Conservation (phyloP, 2,113 vertebrate genomes). For the Gyps fulvus region DNA sequence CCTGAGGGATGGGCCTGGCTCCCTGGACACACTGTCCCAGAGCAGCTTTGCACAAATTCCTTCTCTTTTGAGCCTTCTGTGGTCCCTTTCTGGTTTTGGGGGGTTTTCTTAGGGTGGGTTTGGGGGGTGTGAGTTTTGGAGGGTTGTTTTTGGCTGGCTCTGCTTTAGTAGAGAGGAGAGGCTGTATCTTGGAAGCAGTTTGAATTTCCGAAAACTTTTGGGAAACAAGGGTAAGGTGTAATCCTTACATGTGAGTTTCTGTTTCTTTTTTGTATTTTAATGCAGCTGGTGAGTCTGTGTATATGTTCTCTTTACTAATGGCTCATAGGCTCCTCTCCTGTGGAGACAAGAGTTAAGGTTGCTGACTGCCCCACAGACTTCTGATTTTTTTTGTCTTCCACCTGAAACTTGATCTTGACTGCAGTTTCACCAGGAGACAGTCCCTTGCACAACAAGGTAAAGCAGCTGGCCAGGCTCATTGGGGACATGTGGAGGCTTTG, state of each 20-base stretch:
- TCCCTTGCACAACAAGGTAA: not conserved
- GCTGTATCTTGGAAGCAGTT: not conserved
- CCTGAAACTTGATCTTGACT: not conserved
- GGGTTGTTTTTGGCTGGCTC: not conserved
- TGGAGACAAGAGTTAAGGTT: not conserved
- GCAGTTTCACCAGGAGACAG: not conserved
- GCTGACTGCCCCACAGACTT: not conserved
- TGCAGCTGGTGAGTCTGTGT: not conserved
- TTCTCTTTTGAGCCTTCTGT: not conserved
- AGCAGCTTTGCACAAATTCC: not conserved
- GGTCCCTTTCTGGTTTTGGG: not conserved
- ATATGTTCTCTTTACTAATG: not conserved
- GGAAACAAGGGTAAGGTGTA: not conserved
- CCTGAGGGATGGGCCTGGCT: not conserved
- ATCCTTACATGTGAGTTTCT: not conserved
- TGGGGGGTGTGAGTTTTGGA: accelerated
- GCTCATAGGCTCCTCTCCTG: not conserved
- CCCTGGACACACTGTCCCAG: not conserved
- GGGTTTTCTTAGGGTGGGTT: not conserved
- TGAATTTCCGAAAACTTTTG: not conserved
- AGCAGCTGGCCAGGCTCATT: not conserved
- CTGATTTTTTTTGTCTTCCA: not conserved
- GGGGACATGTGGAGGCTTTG: not conserved
- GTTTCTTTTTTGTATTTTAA: not conserved
- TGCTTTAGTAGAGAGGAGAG: not conserved